Conservation (phyloP, 2,797 vertebrate genomes). For the Diplodus puntazzo region DNA sequence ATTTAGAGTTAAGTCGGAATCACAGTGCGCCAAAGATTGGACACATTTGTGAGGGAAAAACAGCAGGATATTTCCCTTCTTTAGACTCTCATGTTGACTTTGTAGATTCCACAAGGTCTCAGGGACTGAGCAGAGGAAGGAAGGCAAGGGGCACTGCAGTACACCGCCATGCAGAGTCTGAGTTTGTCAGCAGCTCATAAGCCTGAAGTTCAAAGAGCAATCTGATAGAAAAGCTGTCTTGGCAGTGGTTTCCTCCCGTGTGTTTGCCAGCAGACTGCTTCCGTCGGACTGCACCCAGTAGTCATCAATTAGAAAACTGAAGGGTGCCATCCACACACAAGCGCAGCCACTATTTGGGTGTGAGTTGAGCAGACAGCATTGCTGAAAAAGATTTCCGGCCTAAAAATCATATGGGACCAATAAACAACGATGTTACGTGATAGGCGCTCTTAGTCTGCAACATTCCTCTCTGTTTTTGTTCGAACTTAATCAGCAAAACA, state of each 20-base stretch:
- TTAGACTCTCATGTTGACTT: slow-evolving; percentile 80
- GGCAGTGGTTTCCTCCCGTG: slow-evolving; percentile 77
- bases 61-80: slow-evolving; percentile 82
- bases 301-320: slow-evolving; percentile 84
- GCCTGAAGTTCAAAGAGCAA: slow-evolving; percentile 82
- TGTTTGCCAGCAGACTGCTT: slow-evolving; percentile 79
- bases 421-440: slow-evolving; percentile 45
- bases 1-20: slow-evolving; percentile 83
- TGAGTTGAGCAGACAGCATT: slow-evolving; percentile 50
- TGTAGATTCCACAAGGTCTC: slow-evolving; percentile 82
- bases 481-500: slow-evolving; percentile 2
- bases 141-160: slow-evolving; percentile 79
- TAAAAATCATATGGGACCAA: slow-evolving; percentile 49
- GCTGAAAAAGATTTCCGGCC: slow-evolving; percentile 39
- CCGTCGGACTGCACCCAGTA: slow-evolving; percentile 78
- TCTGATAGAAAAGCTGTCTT: slow-evolving; percentile 80
- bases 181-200: slow-evolving; percentile 79
- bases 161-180: slow-evolving; percentile 76
- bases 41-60: slow-evolving; percentile 77
- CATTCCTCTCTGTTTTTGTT: slow-evolving; percentile 28
- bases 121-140: slow-evolving; percentile 82
- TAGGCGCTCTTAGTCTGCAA: slow-evolving; percentile 20
- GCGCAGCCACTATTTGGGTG: slow-evolving; percentile 57
- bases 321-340: slow-evolving; percentile 77
- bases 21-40: slow-evolving; percentile 77